Evolutionary conservation across 2,797 vertebrate genomes (phyloP), one percentile per base, ranked within the genome.

Genomic region (Menidia menidia): DNA sequence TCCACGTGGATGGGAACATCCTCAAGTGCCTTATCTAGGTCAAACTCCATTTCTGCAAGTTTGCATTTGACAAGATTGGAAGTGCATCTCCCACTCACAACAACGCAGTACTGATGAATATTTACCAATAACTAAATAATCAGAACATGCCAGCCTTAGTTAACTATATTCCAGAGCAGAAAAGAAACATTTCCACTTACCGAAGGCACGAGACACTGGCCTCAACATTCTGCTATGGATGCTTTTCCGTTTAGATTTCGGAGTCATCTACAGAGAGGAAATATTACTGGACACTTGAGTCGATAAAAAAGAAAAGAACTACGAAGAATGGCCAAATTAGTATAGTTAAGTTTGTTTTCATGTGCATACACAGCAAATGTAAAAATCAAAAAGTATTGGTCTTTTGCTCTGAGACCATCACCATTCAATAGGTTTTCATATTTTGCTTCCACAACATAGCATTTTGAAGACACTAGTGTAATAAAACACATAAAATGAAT

Each of bases 171-270:
- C 32, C 19, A 42, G 58, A 45, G 4, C n/a, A 45, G 32, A 31
- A 8, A 0, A 3, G 57, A 0, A 2, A 45, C 0, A 2, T 9
- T 4, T 2, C 4, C 64, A 87, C 93, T 92, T 84, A 98, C 97
- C 97, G 66, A 99, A 99, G 65, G 97, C 97, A 86, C 97, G 96
- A 77, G 98, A 99, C 18, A 99, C 98, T 0, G 98, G 98, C n/a
- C 98, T 95, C 16, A 99, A 92, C 97, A 98, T 99, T 92, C 98
- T 93, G 87, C 96, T 99, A 77, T 99, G 97, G 88, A 99, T 99
- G 76, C 97, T 99, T 93, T 98, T 99, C 90, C 98, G 95, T 89
- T 99, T 99, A 71, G 97, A 96, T 90, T 98, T 99, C 39, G 98
- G 98, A 65, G 97, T 99, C 97, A 99, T 97, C 98, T 99, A 87